Base-by-base conservation (phyloP, 1,140 invertebrate genomes). In the Cardiocondyla obscurior region DNA sequence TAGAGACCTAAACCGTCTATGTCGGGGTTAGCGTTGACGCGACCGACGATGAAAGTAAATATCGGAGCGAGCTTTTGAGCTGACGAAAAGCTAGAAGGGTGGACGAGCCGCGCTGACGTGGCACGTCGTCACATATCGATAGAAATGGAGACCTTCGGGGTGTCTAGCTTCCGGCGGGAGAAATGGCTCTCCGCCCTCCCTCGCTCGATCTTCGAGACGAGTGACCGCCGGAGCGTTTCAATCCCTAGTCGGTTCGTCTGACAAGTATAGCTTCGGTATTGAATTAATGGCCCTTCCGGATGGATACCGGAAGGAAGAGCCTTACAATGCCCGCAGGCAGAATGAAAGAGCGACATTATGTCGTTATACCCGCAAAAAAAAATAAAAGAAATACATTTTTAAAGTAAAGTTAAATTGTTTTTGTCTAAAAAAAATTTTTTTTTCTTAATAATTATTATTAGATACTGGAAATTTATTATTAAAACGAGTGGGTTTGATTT, bases 21-120 rank as follows among this genome's bases (percentile, higher is more conserved):
- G 86, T 87, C 44, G 67, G 53, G 83, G 72, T 82, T n/a, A 87
- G 82, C 86, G 77, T 88, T 88, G 87, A 88, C 83, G 85, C 79
- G 36, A 36, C 0, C 51, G 72, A 81, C 72, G 76, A 72, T 88
- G 42, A 88, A 88, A 88, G 83, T 88, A 88, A 88, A 88, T 88
- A 88, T 87, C 58, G 19, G 49, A 60, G 85, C 51, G 57, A 58
- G 70, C 65, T 62, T 3, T 49, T 25, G 62, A 81, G 19, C 73
- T 84, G 76, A 89, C 85, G 76, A 81, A 82, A 65, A 83, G 83
- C 67, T 76, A 73, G 79, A 88, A 89, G 90, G 86, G 87, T 87
- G 88, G 85, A 89, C 85, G 86, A 77, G 74, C 82, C 58, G 73
- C 69, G 90, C 91, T 92, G 90, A 91, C 91, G 91, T 90, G 85